phyloP scores from a whole-genome alignment of 2,888 invertebrate species.

The Platycheirus rosarum region DNA sequence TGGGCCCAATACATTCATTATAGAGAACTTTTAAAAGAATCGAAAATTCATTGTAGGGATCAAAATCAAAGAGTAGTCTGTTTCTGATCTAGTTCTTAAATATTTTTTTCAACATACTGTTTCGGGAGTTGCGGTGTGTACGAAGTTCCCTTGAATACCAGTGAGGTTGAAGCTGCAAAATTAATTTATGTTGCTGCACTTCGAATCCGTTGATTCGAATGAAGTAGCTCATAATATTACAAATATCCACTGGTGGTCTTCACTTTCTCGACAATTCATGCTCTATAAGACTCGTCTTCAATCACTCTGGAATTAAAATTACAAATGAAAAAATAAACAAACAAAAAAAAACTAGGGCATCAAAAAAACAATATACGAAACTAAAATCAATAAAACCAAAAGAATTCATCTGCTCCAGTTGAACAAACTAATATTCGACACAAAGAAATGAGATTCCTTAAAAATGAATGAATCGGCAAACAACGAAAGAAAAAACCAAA shows the following conservation, averaged over 20 bases:
- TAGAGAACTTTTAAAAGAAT: no score
- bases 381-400: constrained; percentile 29
- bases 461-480: constrained; percentile 19
- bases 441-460: constrained; percentile 26
- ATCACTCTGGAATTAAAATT: constrained; percentile 42
- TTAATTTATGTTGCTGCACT: no score
- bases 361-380: constrained; percentile 8
- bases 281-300: not conserved
- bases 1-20: no score
- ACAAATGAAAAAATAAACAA: not conserved
- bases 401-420: constrained; percentile 49
- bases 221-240: constrained; percentile 25
- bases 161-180: no score
- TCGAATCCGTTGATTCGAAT: not conserved
- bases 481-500: not conserved
- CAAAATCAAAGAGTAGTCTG: no score
- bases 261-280: constrained; percentile 8
- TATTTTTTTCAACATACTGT: no score
- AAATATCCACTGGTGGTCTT: constrained; percentile 14
- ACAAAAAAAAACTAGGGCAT: constrained; percentile 27
- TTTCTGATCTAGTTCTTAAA: no score
- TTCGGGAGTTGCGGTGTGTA: no score
- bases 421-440: not conserved
- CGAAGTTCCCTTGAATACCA: no score
- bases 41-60: no score